Percentiles rank a stretch among this genome's conserved stretches.
Conservation (phyloP, 2,888 invertebrate genomes). For the Cephus pulcher region DNA sequence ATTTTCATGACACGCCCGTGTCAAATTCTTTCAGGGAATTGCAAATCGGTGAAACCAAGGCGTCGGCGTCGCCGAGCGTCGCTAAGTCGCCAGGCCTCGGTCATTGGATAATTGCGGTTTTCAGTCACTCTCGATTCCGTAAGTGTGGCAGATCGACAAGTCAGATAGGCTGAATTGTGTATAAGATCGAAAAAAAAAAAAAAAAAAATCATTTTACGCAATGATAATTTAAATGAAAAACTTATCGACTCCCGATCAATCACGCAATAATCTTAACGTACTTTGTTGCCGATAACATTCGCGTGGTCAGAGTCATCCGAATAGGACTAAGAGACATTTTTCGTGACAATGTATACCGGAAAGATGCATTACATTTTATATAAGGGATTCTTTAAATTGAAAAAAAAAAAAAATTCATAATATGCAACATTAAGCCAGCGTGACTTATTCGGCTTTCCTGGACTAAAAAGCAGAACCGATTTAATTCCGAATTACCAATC, state of each 20-base stretch:
- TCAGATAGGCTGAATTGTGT: not conserved
- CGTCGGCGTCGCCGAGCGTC: not conserved
- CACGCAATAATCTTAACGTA: not conserved
- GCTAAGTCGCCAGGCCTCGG: not conserved
- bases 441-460: not conserved
- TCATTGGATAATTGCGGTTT: not conserved
- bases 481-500: not conserved
- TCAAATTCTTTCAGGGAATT: not conserved
- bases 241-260: not conserved
- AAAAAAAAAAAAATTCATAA: too few species aligned
- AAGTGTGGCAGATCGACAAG: not conserved
- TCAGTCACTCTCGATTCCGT: not conserved
- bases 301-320: not conserved
- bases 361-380: too few species aligned
- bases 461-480: slow-evolving; percentile 18
- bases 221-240: not conserved
- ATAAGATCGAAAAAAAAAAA: not conserved
- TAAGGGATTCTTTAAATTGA: too few species aligned
- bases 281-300: not conserved
- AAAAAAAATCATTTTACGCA: not conserved
- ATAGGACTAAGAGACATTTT: not conserved
- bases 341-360: too few species aligned
- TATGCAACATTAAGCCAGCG: too few species aligned
- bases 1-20: not conserved
- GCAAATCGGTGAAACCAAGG: not conserved